Percentiles rank a stretch among this genome's conserved stretches.
Evolutionary conservation across 1,140 invertebrate genomes (phyloP).

Genomic region (Episyrphus balteatus): DNA sequence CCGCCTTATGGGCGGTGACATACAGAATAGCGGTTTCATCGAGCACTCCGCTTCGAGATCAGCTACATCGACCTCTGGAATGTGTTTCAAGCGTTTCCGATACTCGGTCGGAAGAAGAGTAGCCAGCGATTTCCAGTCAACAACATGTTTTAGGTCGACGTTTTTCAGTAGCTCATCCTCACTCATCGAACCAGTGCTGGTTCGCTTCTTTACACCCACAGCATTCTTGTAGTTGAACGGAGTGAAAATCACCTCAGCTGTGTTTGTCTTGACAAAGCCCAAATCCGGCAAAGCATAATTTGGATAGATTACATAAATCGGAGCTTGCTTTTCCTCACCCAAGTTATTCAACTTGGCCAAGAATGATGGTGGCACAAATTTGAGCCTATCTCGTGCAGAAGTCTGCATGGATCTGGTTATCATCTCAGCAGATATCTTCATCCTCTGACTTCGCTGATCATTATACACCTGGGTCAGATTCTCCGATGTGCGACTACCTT

Average conservation of each 20-base stretch:
- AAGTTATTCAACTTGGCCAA: slow-evolving; percentile 48
- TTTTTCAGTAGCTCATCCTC: slow-evolving; percentile 70
- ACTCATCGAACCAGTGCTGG: slow-evolving; percentile 46
- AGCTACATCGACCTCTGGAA: slow-evolving; percentile 50
- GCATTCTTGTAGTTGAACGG: slow-evolving; percentile 36
- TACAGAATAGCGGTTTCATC: slow-evolving; percentile 54
- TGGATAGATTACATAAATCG: slow-evolving; percentile 83
- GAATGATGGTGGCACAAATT: slow-evolving; percentile 52
- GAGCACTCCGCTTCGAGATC: slow-evolving; percentile 39
- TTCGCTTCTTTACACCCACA: slow-evolving; percentile 40
- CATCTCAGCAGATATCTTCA: slow-evolving; percentile 46
- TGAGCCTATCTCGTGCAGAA: slow-evolving; percentile 37
- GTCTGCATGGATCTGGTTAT: slow-evolving; percentile 66
- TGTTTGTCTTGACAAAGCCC: slow-evolving; percentile 61
- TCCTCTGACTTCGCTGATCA: slow-evolving; percentile 12
- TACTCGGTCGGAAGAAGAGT: slow-evolving; percentile 76
- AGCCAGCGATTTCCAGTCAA: slow-evolving; percentile 84
- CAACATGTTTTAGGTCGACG: slow-evolving; percentile 68
- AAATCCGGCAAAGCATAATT: slow-evolving; percentile 84
- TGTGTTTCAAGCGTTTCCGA: slow-evolving; percentile 54
- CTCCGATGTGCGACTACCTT: slow-evolving; percentile 30
- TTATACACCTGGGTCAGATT: slow-evolving; percentile 27
- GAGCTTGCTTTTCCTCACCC: slow-evolving; percentile 51
- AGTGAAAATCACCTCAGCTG: slow-evolving; percentile 50
- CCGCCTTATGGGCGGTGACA: slow-evolving; percentile 46